These are phyloP conservation scores for Gavia stellata DNA, from an alignment of 2,113 vertebrate species.

Conservation along the genomic window DNA sequence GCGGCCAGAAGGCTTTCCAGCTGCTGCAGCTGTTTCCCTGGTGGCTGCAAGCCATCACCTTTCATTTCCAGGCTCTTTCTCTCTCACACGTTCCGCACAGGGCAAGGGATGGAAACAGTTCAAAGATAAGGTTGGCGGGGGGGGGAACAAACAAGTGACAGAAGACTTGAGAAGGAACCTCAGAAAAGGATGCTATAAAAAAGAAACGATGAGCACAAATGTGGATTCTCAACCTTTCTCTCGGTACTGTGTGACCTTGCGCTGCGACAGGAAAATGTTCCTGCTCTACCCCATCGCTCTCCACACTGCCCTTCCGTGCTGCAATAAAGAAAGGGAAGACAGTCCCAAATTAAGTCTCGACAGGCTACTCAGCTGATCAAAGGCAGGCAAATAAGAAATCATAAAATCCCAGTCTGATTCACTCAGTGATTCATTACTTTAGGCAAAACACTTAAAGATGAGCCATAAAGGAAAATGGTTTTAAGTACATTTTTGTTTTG, in stretches of 20 bases:
- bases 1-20: fast-evolving
- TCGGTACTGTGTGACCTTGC: background rate
- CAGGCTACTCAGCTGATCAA: constrained; percentile 47
- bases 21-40: background rate
- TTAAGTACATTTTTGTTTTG: constrained; percentile 51
- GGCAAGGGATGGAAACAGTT: background rate
- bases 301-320: background rate
- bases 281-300: background rate
- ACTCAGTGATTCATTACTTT: constrained; percentile 46
- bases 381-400: constrained; percentile 46
- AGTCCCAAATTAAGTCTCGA: constrained; percentile 8
- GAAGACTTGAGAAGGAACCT: background rate
- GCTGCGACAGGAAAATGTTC: background rate
- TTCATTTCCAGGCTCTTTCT: background rate
- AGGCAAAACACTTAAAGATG: constrained; percentile 57
- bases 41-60: background rate
- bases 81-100: fast-evolving
- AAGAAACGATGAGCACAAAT: background rate
- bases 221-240: background rate
- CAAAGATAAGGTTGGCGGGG: background rate
- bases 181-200: background rate
- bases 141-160: background rate
- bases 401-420: constrained; percentile 38
- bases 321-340: background rate
- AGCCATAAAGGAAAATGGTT: constrained; percentile 49